Evolutionary conservation across 2,888 invertebrate genomes (phyloP), one percentile per base, ranked within the genome.

Genomic region (Cheilosia grossa): DNA sequence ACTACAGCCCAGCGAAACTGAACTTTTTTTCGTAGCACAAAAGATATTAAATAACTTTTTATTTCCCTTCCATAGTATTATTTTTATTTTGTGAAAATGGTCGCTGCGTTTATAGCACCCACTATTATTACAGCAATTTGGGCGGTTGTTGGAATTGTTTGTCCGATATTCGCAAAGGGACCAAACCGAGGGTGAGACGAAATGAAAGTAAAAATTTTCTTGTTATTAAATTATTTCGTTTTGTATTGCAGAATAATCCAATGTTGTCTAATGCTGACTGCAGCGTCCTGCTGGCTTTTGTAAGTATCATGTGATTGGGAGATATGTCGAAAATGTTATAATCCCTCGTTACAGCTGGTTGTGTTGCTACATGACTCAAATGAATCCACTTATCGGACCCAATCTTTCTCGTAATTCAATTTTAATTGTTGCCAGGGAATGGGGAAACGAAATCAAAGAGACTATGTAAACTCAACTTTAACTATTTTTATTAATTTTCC

Each of bases 291-390:
- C 79, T 91, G 91, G 91, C 88, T 91, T 21, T 91, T 91, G 91
- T 91, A 89, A 91, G 91, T 90, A 86, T 67, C 17, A 42, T 44
- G 47, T 72, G 37, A 61, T 63, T 13, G 1, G 1, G 15, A 21
- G 30, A 58, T 21, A 7, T 49, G 21, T 27, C 1, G 0, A 42
- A 21, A 2, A 49, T 10, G 10, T 15, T 10, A 13, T 19, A 6
- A 2, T 70, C 42, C 69, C 19, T 7, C 51, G 72, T 86, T 82
- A 10, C 61, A 91, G 91, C 87, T 91, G 91, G 91, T 87, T 91
- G 19, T 91, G 91, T 77, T 91, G 91, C 86, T 91, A 91, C 77
- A 89, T 91, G 90, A 91, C 91, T 37, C 91, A 91, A 88, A 88
- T 91, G 89, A 89, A 91, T 64, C 91, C 91, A 10, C 87, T 91